Evolutionary conservation across 2,888 invertebrate genomes (phyloP), one percentile per base, ranked within the genome.

Genomic region (Azorinus chamasolen): DNA sequence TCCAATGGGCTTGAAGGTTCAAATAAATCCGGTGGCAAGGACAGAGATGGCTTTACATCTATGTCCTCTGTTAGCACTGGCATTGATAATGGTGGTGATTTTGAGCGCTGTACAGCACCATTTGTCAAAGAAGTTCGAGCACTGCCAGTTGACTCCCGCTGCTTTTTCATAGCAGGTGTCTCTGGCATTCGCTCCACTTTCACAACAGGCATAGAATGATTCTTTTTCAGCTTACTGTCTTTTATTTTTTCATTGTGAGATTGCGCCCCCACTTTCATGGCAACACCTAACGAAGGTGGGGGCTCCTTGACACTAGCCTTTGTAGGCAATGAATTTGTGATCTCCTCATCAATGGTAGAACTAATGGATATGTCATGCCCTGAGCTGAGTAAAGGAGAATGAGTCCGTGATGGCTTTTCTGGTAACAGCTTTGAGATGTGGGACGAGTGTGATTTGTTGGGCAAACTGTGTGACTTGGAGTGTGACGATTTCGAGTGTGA

Each of bases 151-250:
- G 71, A 55, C 46, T 79, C 64, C 27, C 51, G 45, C 27, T 76
- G 79, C 57, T 83, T 85, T 71, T 83, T 85, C 76, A 84, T 68
- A 22, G 87, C 76, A 53, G 87, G 68, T 48, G 79, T 77, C n/a
- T 88, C 86, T 24, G 87, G 85, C 68, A 92, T 90, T 37, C 92
- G 85, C 72, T 92, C 92, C 57, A 92, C 89, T 78, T 92, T 91
- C 25, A 92, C 92, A 8, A 92, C 89, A 55, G 92, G 92, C 76
- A 90, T 85, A 25, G 88, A 77, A 71, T 88, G 88, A 61, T 88
- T 89, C 69, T 84, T 88, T 76, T 86, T 79, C 39, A 80, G 59
- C 63, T 79, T 84, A 63, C 78, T 69, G 53, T 82, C 72, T 55
- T 84, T 86, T 18, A 80, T 71, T 55, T 64, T 64, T 18, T 66